Percentiles rank a stretch among this genome's conserved stretches.
Conservation (phyloP, 2,113 vertebrate species). For the Fukomys damarensis region DNA sequence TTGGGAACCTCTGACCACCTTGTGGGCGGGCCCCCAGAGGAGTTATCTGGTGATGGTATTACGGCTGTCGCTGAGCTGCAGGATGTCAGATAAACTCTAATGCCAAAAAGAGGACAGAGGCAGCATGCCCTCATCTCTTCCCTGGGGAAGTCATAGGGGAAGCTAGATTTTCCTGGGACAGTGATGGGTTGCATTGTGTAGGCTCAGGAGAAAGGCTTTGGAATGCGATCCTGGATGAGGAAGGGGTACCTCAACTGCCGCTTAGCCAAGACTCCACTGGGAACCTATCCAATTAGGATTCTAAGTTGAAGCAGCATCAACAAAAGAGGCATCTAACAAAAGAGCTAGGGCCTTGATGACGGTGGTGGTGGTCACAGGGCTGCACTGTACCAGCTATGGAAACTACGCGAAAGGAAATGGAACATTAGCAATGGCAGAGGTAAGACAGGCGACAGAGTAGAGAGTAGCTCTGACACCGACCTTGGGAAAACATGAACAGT, state of each 20-base stretch:
- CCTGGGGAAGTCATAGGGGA: background rate
- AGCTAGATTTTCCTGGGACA: background rate
- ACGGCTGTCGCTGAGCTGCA: background rate
- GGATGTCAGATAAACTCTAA: conserved; percentile 29
- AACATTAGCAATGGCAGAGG: background rate
- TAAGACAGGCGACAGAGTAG: background rate
- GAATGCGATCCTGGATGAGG: background rate
- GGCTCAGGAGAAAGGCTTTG: conserved; percentile 10
- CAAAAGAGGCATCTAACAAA: background rate
- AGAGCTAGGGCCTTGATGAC: background rate
- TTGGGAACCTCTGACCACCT: background rate
- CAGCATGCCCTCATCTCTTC: background rate
- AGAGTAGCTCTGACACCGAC: background rate
- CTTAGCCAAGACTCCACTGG: background rate
- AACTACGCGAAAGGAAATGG: background rate
- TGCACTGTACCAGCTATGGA: background rate
- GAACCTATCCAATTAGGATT: background rate
- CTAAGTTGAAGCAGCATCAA: background rate
- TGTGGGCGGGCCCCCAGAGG: background rate
- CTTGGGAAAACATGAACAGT: background rate
- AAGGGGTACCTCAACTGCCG: background rate
- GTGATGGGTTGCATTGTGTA: background rate
- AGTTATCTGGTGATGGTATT: background rate
- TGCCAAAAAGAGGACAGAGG: background rate
- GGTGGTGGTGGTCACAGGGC: background rate